Evolutionary conservation across 2,113 vertebrate genomes (phyloP), one percentile per base, ranked within the genome.

Genomic region (Cygnus atratus): DNA sequence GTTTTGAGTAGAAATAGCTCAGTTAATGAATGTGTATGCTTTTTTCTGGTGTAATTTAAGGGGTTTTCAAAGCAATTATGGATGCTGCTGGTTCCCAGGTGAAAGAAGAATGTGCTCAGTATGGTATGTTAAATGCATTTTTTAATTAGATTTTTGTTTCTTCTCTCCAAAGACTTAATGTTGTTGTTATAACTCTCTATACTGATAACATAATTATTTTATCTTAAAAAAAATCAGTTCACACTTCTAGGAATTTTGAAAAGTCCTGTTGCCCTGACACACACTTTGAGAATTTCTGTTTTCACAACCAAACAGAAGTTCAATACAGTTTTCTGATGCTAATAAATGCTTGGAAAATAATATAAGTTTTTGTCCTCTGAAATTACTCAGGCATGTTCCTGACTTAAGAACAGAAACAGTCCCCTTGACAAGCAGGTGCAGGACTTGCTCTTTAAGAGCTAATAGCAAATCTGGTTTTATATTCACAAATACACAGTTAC

Each of bases 61-160:
- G 99, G 21, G 99, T 99, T 55, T 99, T 98, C 87, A 99, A 97
- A 96, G 99, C 99, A 73, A 98, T 99, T 97, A 96, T 99, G 96
- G 97, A 98, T 82, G 97, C 97, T 92, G 99, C 99, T 82, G 99
- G 99, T 87, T 83, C 31, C 37, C 33, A 84, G 70, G 98, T 99
- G 31, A 95, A 97, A 94, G 11, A 4, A 0, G 98, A 99, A 82
- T 99, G 98, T 86, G 29, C 62, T 89, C 48, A 0, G 1, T 90
- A 98, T 39, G 98, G 99, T 99, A 98, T 92, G 96, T 90, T 52
- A 76, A 57, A 57, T 22, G 59, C 1, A 29, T 80, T 50, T 8
- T 76, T 54, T 46, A 12, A 41, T 78, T 66, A 46, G 31, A 2
- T 10, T 52, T 29, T 33, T 63, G 33, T 68, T 52, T 50, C 5